Base-by-base conservation (phyloP, 2,888 invertebrate genomes). In the Drosophila limbata region DNA sequence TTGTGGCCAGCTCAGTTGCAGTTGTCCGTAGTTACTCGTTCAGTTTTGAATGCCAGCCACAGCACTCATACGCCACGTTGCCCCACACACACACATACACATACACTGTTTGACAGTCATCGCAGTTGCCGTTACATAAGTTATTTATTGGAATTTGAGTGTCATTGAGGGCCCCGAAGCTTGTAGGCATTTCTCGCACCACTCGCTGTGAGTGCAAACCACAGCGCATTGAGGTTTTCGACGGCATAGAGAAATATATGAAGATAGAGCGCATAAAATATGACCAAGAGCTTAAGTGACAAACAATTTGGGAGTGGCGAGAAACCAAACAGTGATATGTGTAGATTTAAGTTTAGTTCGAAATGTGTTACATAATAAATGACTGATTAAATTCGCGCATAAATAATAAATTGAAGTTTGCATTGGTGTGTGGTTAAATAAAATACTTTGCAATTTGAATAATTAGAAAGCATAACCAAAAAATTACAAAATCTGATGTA, bases 81-180 rank as follows among this genome's bases (percentile, higher is more conserved):
- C 9, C 35, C 35, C 67, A 13, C 64, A 9, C 28, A 13, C 28
- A 9, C 35, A 17, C 33, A 40, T 19, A 15, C 44, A 13, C 52
- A 17, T 35, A 17, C 52, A 47, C 44, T 50, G 37, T 65, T 48
- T 65, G 74, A 74, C 72, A 81, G 78, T 66, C 71, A 68, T 73
- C 60, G 81, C 70, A 73, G 78, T 73, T 69, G 71, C 69, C 53
- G 72, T 64, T 81, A 79, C 69, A 81, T 81, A 69, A 81, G 76
- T 80, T 82, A 80, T 80, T 80, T 80, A 80, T 80, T 82, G 80
- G 77, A 82, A 80, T 82, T 80, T 79, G 77, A 82, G 77, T 82
- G 82, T 73, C 79, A 70, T 61, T 70, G 70, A 66, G 69, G 61
- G 56, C 44, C 52, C 40, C 25, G n/a, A 15, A 28, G 53, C 35